These are phyloP conservation scores for Apostichopus leukothele DNA, from an alignment of 53 echinoderm and acorn worm species.

Conservation along the genomic window DNA sequence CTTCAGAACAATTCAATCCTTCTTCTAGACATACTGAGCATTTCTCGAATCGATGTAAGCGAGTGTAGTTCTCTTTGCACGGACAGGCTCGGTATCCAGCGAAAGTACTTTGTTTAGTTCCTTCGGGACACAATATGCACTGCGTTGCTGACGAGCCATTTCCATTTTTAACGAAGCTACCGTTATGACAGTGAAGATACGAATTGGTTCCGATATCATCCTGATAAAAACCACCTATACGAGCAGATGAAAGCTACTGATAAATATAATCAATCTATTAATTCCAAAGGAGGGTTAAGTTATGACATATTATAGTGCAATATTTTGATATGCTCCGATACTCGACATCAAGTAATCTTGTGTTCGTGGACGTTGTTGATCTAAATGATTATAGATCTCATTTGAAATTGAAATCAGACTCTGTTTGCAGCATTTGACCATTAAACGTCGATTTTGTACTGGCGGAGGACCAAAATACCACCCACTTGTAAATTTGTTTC, in stretches of 20 bases:
- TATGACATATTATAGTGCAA: not conserved
- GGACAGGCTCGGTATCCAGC: constrained; percentile 16
- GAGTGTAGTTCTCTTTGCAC: not conserved
- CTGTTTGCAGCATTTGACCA: too few relatives aligned
- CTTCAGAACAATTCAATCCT: constrained; percentile 19
- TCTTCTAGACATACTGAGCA: not conserved
- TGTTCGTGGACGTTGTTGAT: too few relatives aligned
- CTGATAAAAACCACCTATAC: constrained; percentile 23
- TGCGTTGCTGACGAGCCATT: not conserved
- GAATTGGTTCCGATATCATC: not conserved
- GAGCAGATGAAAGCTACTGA: not conserved
- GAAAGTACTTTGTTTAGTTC: not conserved
- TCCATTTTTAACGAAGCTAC: constrained; percentile 4
- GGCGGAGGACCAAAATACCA: not conserved
- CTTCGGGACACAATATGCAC: constrained; percentile 19
- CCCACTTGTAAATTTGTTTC: not conserved
- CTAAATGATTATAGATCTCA: not conserved
- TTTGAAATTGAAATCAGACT: not conserved
- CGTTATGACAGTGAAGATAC: not conserved
- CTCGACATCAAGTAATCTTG: too few relatives aligned
- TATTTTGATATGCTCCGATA: too few relatives aligned
- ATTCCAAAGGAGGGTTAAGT: not conserved
- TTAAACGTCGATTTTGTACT: not conserved
- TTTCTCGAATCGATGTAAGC: not conserved
- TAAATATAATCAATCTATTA: not conserved